Evolutionary conservation across 2,113 vertebrate genomes (phyloP).

Genomic region (Chitala chitala): DNA sequence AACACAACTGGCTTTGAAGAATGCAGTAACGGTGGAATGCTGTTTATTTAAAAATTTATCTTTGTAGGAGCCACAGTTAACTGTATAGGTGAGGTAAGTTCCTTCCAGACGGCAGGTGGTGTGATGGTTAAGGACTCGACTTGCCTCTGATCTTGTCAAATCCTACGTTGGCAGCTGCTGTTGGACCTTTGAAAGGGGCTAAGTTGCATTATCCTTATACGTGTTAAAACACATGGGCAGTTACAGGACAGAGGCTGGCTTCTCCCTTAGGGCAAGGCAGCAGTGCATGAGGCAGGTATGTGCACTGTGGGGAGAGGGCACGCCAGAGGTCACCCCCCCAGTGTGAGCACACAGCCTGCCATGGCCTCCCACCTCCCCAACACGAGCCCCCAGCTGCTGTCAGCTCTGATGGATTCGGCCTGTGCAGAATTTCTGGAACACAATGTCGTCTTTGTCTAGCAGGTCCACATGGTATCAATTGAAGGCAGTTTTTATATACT

Average conservation of each 20-base stretch:
- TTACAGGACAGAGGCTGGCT: too few relatives aligned
- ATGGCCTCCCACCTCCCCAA: constrained; percentile 26
- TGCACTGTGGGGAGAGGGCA: constrained; percentile 21
- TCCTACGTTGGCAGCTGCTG: too few relatives aligned
- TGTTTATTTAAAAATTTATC: too few relatives aligned
- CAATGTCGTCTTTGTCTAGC: constrained; percentile 54
- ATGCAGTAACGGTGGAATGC: constrained; percentile 12
- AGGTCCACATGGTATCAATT: constrained; percentile 60
- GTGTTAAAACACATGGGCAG: too few relatives aligned
- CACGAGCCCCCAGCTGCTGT: constrained; percentile 44
- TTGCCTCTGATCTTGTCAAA: too few relatives aligned
- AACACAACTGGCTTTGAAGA: constrained; percentile 16
- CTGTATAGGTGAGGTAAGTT: too few relatives aligned
- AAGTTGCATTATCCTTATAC: too few relatives aligned
- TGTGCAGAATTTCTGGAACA: constrained; percentile 51
- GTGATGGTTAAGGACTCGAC: too few relatives aligned
- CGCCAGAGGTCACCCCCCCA: constrained; percentile 14
- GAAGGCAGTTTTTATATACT: constrained; percentile 36
- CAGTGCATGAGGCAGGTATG: not conserved
- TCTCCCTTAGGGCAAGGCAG: too few relatives aligned
- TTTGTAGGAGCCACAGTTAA: too few relatives aligned
- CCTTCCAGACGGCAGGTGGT: too few relatives aligned
- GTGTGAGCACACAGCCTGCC: constrained; percentile 24
- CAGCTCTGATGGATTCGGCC: constrained; percentile 51
- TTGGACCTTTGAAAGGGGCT: too few relatives aligned